phyloP scores from a whole-genome alignment of 1,140 invertebrate genomes.

The Neodiprion virginianus region DNA sequence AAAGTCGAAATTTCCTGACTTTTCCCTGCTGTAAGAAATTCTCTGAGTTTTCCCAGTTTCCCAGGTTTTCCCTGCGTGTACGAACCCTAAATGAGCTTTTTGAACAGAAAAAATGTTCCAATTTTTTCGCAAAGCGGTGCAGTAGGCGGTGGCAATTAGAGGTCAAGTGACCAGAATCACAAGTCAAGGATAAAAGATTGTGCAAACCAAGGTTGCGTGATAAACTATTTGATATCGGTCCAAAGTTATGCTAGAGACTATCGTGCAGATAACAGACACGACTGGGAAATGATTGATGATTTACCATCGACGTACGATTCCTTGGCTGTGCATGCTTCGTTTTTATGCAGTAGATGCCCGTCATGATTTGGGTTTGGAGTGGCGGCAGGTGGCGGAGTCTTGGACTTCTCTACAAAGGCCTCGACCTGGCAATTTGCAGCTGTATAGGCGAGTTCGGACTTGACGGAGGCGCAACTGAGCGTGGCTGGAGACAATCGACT shows the following conservation, averaged over 20 bases:
- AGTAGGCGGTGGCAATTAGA: no score
- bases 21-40: neutral
- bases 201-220: no score
- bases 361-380: neutral
- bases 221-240: no score
- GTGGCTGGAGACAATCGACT: constrained; percentile 51
- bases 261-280: no score
- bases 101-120: no score
- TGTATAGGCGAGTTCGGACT: constrained; percentile 46
- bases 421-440: constrained; percentile 42
- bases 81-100: no score
- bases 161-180: no score
- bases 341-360: neutral
- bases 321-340: neutral
- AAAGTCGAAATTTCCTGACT: neutral
- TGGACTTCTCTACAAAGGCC: constrained; percentile 40
- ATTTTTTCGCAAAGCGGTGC: no score
- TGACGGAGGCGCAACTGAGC: constrained; percentile 48
- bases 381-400: constrained; percentile 12
- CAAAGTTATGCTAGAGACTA: no score
- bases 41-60: neutral
- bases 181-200: no score
- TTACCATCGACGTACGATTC: neutral
- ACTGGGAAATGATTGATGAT: neutral
- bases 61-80: neutral